These are phyloP conservation scores for Spodoptera littoralis DNA, from an alignment of 2,888 invertebrate genomes.

Conservation along the genomic window DNA sequence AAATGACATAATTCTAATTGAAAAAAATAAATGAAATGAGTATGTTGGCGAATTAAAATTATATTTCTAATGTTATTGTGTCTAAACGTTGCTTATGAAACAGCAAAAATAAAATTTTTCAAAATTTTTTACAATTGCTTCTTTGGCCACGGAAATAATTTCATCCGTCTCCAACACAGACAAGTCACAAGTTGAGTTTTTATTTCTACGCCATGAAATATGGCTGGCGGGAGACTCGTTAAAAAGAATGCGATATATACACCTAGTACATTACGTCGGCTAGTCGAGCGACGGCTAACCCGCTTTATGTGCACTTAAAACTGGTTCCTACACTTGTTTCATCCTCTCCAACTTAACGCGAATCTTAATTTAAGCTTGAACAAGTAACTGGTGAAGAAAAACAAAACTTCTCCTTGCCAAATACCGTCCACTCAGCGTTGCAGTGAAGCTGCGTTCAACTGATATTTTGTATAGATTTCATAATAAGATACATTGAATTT, in stretches of 20 bases:
- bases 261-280: conserved; percentile 72
- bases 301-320: conserved; percentile 85
- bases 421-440: conserved; percentile 32
- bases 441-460: background rate
- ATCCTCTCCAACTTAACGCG: conserved; percentile 80
- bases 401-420: conserved; percentile 65
- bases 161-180: conserved; percentile 55
- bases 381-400: conserved; percentile 68
- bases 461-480: too few relatives aligned
- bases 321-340: conserved; percentile 80
- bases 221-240: conserved; percentile 78
- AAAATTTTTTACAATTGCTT: conserved; percentile 11
- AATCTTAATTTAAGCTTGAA: conserved; percentile 81
- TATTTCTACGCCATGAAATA: conserved; percentile 79
- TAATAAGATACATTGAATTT: too few relatives aligned
- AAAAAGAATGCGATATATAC: conserved; percentile 82
- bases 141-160: conserved; percentile 58
- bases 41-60: too few relatives aligned
- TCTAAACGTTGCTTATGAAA: too few relatives aligned
- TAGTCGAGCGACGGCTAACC: conserved; percentile 76
- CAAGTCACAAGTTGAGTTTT: conserved; percentile 73
- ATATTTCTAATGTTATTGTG: too few relatives aligned
- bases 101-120: background rate
- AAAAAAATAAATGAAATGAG: too few relatives aligned
- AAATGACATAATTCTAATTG: too few relatives aligned